Conservation (phyloP, 1,140 invertebrate genomes). For the Papilio aristodemus region DNA sequence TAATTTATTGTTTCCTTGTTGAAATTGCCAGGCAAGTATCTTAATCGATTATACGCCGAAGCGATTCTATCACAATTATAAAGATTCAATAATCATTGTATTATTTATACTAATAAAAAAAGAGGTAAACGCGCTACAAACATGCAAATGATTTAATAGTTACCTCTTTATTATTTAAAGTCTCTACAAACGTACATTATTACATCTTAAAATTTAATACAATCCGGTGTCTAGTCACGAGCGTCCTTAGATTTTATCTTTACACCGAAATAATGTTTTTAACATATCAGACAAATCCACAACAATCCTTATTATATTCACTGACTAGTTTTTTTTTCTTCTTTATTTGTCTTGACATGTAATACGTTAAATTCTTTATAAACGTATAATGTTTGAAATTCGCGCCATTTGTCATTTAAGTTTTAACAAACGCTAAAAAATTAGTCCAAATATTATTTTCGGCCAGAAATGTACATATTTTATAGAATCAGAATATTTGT, state of each 20-base stretch:
- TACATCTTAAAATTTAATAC: slow-evolving; percentile 25
- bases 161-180: slow-evolving; percentile 23
- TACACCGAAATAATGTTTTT: slow-evolving; percentile 29
- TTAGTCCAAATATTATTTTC: slow-evolving; percentile 12
- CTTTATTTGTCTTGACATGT: not conserved
- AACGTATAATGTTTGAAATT: not conserved
- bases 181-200: slow-evolving; percentile 11
- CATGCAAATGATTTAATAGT: slow-evolving; percentile 22
- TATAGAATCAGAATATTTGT: not conserved
- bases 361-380: not conserved
- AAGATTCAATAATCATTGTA: slow-evolving; percentile 17
- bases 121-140: slow-evolving; percentile 16
- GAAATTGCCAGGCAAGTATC: not conserved
- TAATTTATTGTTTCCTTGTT: slow-evolving; percentile 21
- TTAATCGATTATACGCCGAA: slow-evolving; percentile 5
- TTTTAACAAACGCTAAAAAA: slow-evolving; percentile 10
- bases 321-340: slow-evolving; percentile 5
- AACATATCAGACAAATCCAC: slow-evolving; percentile 25
- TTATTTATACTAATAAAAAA: slow-evolving; percentile 22
- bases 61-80: slow-evolving; percentile 5
- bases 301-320: not conserved
- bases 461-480: not conserved
- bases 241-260: slow-evolving; percentile 32
- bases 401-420: not conserved
- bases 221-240: slow-evolving; percentile 35